Evolutionary conservation across 2,888 invertebrate species (phyloP).

Genomic region (Deilephila porcellus): DNA sequence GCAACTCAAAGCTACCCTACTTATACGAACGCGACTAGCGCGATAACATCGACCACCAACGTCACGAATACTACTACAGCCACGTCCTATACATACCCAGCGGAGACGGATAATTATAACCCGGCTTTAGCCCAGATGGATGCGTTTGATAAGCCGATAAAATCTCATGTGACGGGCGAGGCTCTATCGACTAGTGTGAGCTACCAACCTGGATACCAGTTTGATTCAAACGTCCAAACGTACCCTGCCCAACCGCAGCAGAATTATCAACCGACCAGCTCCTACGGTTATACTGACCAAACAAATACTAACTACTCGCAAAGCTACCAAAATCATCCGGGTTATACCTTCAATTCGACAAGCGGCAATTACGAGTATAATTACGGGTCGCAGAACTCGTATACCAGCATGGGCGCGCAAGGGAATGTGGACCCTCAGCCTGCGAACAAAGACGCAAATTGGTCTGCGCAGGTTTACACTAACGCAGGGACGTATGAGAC

Average conservation of each 20-base stretch:
- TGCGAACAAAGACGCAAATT: conserved; percentile 57
- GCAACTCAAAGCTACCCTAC: conserved; percentile 62
- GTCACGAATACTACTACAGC: conserved; percentile 49
- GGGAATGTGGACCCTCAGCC: conserved; percentile 55
- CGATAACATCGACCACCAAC: conserved; percentile 52
- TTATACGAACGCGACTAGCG: conserved; percentile 61
- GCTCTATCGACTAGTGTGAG: conserved; percentile 56
- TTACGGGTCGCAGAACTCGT: conserved; percentile 85
- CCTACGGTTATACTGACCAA: conserved; percentile 55
- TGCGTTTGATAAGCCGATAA: conserved; percentile 73
- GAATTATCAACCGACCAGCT: conserved; percentile 48
- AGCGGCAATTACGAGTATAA: conserved; percentile 86
- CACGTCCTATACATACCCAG: conserved; percentile 47
- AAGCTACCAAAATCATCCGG: conserved; percentile 84
- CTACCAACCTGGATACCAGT: conserved; percentile 49
- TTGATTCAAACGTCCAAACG: conserved; percentile 35
- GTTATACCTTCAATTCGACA: conserved; percentile 84
- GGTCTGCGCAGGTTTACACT: conserved; percentile 72
- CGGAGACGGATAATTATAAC: conserved; percentile 47
- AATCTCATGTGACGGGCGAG: conserved; percentile 75
- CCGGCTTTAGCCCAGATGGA: conserved; percentile 63
- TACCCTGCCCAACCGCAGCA: conserved; percentile 46
- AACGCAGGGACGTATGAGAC: conserved; percentile 77
- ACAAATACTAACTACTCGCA: conserved; percentile 56
- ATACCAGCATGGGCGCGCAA: conserved; percentile 52